Conservation (phyloP, 1,140 invertebrate species). For the Pararge aegeria region DNA sequence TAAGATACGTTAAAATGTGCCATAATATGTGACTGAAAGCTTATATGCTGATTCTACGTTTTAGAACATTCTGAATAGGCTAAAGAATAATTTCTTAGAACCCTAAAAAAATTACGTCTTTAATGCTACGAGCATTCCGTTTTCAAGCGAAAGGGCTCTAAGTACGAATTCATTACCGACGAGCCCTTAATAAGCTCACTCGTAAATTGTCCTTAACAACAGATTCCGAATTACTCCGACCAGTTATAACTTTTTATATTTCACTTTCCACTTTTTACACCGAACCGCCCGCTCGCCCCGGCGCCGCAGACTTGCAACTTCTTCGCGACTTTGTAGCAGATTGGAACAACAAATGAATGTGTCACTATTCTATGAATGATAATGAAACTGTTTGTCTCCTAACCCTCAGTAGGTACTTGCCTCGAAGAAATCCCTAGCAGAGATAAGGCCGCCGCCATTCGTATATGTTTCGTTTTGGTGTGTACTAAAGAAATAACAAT, state of each 20-base stretch:
- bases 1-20: no score
- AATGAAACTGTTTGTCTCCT: not conserved
- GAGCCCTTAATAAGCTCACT: slow-evolving; percentile 45
- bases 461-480: no score
- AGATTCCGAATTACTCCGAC: slow-evolving; percentile 47
- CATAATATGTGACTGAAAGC: no score
- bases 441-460: no score
- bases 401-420: no score
- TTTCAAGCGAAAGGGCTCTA: slow-evolving; percentile 13
- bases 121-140: slow-evolving; percentile 2
- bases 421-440: no score
- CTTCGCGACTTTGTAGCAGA: not conserved
- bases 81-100: not conserved
- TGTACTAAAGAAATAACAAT: no score
- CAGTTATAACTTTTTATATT: slow-evolving; percentile 70
- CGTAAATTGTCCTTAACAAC: slow-evolving; percentile 61
- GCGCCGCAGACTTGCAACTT: slow-evolving; percentile 9
- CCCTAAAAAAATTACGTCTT: not conserved
- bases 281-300: not conserved
- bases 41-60: no score
- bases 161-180: slow-evolving; percentile 27
- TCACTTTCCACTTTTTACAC: slow-evolving; percentile 64
- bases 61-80: no score
- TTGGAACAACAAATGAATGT: not conserved
- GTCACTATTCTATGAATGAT: not conserved